phyloP scores from a whole-genome alignment of 2,113 vertebrate species.

The Lanius collurio region DNA sequence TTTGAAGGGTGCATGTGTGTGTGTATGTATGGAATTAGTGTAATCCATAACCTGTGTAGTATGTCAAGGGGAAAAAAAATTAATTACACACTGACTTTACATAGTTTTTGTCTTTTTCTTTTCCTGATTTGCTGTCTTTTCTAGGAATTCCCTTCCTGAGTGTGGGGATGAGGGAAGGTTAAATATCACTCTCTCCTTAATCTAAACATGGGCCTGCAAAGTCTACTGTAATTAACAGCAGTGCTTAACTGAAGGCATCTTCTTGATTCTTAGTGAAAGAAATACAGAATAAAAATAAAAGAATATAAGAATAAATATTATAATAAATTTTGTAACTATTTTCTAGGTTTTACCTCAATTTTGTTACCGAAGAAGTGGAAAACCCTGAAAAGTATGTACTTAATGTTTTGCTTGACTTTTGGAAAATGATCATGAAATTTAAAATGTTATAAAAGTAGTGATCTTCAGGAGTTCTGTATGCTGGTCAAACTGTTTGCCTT shows the following conservation, averaged over 20 bases:
- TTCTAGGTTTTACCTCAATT: constrained; percentile 97
- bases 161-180: background rate
- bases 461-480: background rate
- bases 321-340: background rate
- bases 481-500: constrained; percentile 19
- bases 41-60: background rate
- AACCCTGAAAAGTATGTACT: constrained; percentile 88
- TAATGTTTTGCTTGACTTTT: background rate
- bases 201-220: background rate
- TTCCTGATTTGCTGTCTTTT: background rate
- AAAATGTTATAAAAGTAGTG: background rate
- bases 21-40: background rate
- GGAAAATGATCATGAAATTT: background rate
- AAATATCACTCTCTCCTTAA: background rate
- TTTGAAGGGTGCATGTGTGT: background rate
- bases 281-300: background rate
- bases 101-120: background rate
- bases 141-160: background rate
- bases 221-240: background rate
- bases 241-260: background rate
- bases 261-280: background rate
- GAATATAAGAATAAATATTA: background rate
- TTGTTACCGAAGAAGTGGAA: constrained; percentile 95
- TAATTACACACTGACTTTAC: background rate
- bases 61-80: too few relatives aligned